Evolutionary conservation across 2,888 invertebrate genomes (phyloP), one percentile per base, ranked within the genome.

Genomic region (Drosophila gaucha): DNA sequence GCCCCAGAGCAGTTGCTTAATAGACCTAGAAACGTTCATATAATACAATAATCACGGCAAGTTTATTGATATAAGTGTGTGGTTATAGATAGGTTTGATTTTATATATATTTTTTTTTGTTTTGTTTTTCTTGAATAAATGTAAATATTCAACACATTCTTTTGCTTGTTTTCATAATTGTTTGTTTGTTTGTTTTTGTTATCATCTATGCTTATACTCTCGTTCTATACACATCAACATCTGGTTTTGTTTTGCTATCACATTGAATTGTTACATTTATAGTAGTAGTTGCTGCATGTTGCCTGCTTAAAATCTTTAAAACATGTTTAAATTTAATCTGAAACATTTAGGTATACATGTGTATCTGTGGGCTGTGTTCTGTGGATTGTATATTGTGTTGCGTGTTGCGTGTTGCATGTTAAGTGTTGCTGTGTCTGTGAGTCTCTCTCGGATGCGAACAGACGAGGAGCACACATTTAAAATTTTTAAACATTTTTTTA

Each of bases 181-280:
- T 68, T 62, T 65, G 57, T 66, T 63, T 66, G 62, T 66, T 63
- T 67, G 63, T 60, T 62, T 70, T 72, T 55, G 50, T 73, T 70
- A 78, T 80, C 74, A 84, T 69, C 74, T 87, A 88, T 74, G 67
- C 82, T 73, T 80, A 80, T 65, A 63, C 76, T 80, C 73, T 86
- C 51, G 16, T 39, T 85, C 75, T 80, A 74, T 80, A 80, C 83
- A 80, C 85, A 80, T 84, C 85, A 86, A 86, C 86, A 89, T 80
- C 86, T 80, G 85, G 87, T 88, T 88, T 88, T 88, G 76, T 88
- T 82, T 89, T 89, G 83, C 90, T 90, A 90, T 90, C 90, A 90
- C 90, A 90, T 90, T 90, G 89, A 90, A 90, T 90, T 90, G 90
- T 90, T 90, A 89, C 90, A 90, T 88, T 90, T 90, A 90, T 90